phyloP scores from a whole-genome alignment of 2,888 invertebrate genomes.

The Lepidocyrtoides sp. region DNA sequence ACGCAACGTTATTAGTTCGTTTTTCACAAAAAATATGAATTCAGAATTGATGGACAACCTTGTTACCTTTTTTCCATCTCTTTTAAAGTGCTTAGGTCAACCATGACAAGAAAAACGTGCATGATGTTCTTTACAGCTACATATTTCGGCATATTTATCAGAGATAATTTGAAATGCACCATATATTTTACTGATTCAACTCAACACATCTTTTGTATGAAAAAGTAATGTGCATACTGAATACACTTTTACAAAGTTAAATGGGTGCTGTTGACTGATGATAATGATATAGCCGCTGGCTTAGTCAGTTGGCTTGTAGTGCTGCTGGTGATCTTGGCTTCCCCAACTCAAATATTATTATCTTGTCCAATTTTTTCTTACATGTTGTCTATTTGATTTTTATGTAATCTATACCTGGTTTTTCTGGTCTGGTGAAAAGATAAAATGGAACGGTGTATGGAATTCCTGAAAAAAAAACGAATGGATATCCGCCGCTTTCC shows the following conservation, averaged over 20 bases:
- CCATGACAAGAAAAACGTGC: slow-evolving; percentile 18
- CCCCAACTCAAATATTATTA: slow-evolving; percentile 49
- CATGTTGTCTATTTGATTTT: background rate
- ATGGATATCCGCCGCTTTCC: slow-evolving; percentile 47
- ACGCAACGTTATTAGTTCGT: slow-evolving; percentile 15
- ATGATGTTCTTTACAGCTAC: background rate
- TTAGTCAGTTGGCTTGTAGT: background rate
- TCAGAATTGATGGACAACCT: slow-evolving; percentile 32
- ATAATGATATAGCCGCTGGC: slow-evolving; percentile 18
- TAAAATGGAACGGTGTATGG: no score
- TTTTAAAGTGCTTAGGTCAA: slow-evolving; percentile 13
- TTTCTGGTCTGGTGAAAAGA: slow-evolving; percentile 46
- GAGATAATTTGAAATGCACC: background rate
- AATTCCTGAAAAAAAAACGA: background rate
- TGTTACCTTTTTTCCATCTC: slow-evolving; percentile 40
- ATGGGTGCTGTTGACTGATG: slow-evolving; percentile 54
- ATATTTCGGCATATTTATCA: background rate
- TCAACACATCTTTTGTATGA: slow-evolving; percentile 45
- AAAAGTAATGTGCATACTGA: background rate
- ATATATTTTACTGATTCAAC: slow-evolving; percentile 1
- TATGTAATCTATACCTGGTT: slow-evolving; percentile 50
- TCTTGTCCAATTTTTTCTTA: slow-evolving; percentile 49
- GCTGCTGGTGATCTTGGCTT: background rate
- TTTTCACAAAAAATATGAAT: slow-evolving; percentile 19
- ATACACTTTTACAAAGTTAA: background rate